These are phyloP conservation scores for Brachionus asplanchnoidis DNA, from an alignment of 1,140 invertebrate genomes.

Conservation along the genomic window DNA sequence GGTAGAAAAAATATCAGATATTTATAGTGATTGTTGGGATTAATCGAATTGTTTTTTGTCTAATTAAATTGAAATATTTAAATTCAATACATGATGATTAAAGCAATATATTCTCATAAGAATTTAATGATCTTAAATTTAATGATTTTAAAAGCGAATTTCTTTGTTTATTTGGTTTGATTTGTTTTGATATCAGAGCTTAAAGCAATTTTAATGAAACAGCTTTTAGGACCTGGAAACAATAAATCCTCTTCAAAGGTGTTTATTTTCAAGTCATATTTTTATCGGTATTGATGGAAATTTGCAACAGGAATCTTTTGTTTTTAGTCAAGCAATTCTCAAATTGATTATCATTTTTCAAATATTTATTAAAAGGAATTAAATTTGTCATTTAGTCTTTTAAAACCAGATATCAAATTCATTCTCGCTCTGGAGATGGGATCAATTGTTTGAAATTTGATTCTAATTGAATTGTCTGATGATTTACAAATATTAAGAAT, in stretches of 20 bases:
- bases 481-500: background rate
- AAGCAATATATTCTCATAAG: background rate
- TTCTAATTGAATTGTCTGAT: background rate
- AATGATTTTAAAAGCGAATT: constrained; percentile 13
- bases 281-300: background rate
- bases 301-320: background rate
- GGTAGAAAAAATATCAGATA: background rate
- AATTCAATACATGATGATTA: background rate
- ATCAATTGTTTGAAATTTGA: background rate
- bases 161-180: background rate
- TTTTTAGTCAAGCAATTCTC: background rate
- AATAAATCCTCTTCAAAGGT: background rate
- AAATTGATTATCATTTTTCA: background rate
- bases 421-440: background rate
- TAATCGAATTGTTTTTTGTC: background rate
- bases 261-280: background rate
- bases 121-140: constrained; percentile 33
- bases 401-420: background rate
- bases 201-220: background rate
- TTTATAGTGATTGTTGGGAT: background rate
- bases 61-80: constrained; percentile 31
- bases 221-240: background rate
- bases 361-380: background rate
- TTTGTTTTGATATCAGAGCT: background rate
- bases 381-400: background rate